phyloP scores from a whole-genome alignment of 2,113 vertebrate species.

The Podilymbus podiceps region DNA sequence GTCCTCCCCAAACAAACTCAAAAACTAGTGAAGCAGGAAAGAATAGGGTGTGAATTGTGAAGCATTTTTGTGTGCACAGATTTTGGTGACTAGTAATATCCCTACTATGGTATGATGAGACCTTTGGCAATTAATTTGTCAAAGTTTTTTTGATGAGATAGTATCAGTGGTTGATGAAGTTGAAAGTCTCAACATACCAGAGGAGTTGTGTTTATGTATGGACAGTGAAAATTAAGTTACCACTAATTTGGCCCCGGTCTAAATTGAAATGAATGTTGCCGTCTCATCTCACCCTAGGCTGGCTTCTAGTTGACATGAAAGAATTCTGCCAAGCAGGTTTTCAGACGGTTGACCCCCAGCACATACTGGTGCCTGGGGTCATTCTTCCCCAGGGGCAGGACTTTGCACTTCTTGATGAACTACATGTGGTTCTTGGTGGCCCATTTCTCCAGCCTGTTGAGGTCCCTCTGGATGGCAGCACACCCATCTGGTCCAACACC shows the following conservation, averaged over 20 bases:
- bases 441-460: not conserved
- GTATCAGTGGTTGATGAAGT: not conserved
- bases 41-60: not conserved
- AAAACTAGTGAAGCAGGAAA: not conserved
- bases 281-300: not conserved
- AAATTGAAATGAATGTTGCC: not conserved
- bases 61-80: not conserved
- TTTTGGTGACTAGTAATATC: not conserved
- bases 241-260: not conserved
- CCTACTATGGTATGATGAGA: accelerated
- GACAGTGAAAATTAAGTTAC: not conserved
- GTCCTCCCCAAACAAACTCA: not conserved
- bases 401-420: not conserved
- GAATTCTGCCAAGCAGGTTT: not conserved
- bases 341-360: not conserved
- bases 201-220: not conserved
- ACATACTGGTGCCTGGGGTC: not conserved
- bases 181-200: not conserved
- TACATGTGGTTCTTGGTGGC: not conserved
- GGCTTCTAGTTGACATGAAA: not conserved
- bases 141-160: not conserved
- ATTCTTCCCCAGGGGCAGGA: not conserved
- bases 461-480: not conserved
- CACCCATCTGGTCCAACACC: not conserved
- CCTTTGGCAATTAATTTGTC: not conserved